These are phyloP conservation scores for Drosophila pseudoobscura DNA, from an alignment of 1,140 invertebrate genomes.

Conservation along the genomic window DNA sequence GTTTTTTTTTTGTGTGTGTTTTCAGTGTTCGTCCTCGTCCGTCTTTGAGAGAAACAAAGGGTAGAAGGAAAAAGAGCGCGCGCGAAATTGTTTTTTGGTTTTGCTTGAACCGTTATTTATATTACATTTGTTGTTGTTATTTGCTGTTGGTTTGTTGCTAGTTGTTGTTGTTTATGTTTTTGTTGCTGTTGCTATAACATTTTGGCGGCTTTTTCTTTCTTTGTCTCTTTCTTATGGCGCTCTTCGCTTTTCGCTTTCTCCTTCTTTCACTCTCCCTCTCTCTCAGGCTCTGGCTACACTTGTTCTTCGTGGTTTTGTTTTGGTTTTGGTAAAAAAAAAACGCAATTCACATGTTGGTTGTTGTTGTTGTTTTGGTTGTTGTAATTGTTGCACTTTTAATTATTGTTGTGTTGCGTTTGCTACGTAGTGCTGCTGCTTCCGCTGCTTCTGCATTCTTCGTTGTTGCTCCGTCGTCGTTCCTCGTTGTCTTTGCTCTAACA, in stretches of 20 bases:
- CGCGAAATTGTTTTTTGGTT: not conserved
- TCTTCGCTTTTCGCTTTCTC: slow-evolving; percentile 20
- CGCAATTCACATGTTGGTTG: slow-evolving; percentile 21
- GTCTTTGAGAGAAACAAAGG: too few species aligned
- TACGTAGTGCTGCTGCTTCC: slow-evolving; percentile 40
- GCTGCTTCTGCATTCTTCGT: slow-evolving; percentile 34
- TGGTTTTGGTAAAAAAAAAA: slow-evolving; percentile 16
- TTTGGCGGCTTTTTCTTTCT: slow-evolving; percentile 14
- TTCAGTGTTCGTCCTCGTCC: not conserved
- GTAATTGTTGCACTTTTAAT: not conserved
- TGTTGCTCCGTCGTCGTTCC: too few species aligned
- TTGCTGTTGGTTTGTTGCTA: slow-evolving; percentile 5
- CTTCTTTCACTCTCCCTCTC: slow-evolving; percentile 26
- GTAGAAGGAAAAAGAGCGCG: too few species aligned
- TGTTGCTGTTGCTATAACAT: slow-evolving; percentile 20
- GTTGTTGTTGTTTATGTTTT: slow-evolving; percentile 29
- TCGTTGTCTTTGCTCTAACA: slow-evolving; percentile 42
- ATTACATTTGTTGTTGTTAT: not conserved
- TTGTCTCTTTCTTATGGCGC: slow-evolving; percentile 19
- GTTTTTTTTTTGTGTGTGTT: slow-evolving; percentile 26
- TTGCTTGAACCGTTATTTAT: too few species aligned
- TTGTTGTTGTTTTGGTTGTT: slow-evolving; percentile 22
- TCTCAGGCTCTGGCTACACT: slow-evolving; percentile 7
- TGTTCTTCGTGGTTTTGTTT: slow-evolving; percentile 12
- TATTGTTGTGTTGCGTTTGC: slow-evolving; percentile 6